Percentiles rank a stretch among this genome's conserved stretches.
phyloP scores from a whole-genome alignment of 2,113 vertebrate species.

The Anser brachyrhynchus region DNA sequence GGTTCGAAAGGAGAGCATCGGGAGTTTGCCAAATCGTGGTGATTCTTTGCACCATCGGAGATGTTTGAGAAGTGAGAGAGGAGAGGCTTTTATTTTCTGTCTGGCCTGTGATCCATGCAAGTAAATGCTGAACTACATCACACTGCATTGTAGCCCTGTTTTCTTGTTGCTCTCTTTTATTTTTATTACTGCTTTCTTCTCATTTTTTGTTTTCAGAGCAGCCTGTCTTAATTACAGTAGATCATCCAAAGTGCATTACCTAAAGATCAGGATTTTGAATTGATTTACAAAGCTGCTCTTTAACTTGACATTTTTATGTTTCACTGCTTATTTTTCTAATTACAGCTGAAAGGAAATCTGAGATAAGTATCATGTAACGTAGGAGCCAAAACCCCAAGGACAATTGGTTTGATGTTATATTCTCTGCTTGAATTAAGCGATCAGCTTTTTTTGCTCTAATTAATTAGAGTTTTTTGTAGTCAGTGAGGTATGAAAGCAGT shows the following conservation, averaged over 20 bases:
- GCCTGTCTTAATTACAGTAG: constrained; percentile 11
- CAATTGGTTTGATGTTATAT: constrained; percentile 29
- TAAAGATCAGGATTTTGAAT: neutral
- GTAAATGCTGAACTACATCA: neutral
- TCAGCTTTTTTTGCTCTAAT: neutral
- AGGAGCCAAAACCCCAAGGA: constrained; percentile 39
- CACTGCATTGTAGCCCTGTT: neutral
- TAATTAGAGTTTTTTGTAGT: neutral
- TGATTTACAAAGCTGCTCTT: constrained; percentile 66
- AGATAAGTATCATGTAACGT: constrained; percentile 61
- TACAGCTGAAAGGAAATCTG: constrained; percentile 63
- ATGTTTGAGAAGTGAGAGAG: neutral
- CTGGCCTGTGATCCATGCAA: neutral
- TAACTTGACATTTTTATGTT: constrained; percentile 62
- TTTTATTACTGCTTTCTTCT: neutral
- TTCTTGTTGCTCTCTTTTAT: neutral
- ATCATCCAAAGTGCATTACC: neutral
- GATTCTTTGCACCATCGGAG: neutral
- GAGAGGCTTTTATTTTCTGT: neutral
- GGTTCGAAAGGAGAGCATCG: accelerated
- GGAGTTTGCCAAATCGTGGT: neutral
- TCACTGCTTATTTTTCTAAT: constrained; percentile 67
- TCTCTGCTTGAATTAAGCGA: constrained; percentile 21
- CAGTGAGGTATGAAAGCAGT: neutral
- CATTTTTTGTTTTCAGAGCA: neutral